Evolutionary conservation across 64 coral and sea anemone species (phyloP).

Genomic region (Catalaphyllia jardinei): DNA sequence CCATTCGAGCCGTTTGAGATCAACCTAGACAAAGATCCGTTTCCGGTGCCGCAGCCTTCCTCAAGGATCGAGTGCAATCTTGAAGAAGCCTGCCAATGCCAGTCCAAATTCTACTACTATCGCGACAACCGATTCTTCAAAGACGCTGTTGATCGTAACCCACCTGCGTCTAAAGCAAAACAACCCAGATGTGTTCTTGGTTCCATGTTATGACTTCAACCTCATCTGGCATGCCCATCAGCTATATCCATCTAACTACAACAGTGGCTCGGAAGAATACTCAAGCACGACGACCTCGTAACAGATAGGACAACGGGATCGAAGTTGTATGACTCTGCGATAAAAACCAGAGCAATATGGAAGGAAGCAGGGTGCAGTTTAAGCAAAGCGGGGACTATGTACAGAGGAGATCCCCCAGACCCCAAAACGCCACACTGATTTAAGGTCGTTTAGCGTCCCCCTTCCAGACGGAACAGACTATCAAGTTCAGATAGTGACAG

Average conservation of each 20-base stretch:
- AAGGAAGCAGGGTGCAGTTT: conserved; percentile 36
- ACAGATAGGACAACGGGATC: conserved; percentile 61
- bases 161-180: conserved; percentile 61
- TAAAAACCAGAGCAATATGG: conserved; percentile 49
- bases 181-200: conserved; percentile 45
- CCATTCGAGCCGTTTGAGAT: too few species aligned
- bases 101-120: conserved; percentile 62
- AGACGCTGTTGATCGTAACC: conserved; percentile 44
- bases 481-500: too few species aligned
- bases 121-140: conserved; percentile 36
- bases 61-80: conserved; percentile 47
- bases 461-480: too few species aligned
- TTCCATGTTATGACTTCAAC: conserved; percentile 77
- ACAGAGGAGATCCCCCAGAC: conserved; percentile 45
- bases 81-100: conserved; percentile 15
- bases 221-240: conserved; percentile 81
- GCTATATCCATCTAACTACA: conserved; percentile 43
- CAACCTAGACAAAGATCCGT: too few species aligned
- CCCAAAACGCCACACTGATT: too few species aligned
- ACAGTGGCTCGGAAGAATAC: conserved; percentile 35
- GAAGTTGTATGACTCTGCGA: conserved; percentile 48
- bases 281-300: conserved; percentile 67
- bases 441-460: too few species aligned
- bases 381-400: conserved; percentile 54
- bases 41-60: too few species aligned